phyloP scores from a whole-genome alignment of 1,140 invertebrate species.

The Octopus sinensis region DNA sequence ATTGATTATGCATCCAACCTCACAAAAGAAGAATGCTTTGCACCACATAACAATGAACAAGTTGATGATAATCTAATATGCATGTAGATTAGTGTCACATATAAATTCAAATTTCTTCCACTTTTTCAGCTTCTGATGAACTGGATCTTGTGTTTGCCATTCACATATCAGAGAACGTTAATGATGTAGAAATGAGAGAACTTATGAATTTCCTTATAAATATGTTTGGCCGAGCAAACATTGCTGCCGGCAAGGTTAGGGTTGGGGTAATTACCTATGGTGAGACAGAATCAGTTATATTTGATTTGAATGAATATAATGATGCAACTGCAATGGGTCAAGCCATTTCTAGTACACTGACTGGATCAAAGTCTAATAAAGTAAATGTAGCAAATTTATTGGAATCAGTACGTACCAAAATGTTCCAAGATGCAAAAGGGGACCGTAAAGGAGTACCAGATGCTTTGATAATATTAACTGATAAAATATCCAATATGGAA shows the following conservation, averaged over 20 bases:
- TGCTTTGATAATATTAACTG: slow-evolving; percentile 24
- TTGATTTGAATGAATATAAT: slow-evolving; percentile 20
- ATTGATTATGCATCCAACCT: neutral
- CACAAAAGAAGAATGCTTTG: slow-evolving; percentile 6
- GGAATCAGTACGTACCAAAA: slow-evolving; percentile 13
- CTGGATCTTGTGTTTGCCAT: slow-evolving; percentile 37
- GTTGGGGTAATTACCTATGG: slow-evolving; percentile 29
- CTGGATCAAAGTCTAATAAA: slow-evolving; percentile 14
- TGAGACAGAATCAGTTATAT: slow-evolving; percentile 18
- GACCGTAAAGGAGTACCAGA: slow-evolving; percentile 24
- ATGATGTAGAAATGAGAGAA: slow-evolving; percentile 19
- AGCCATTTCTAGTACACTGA: slow-evolving; percentile 21
- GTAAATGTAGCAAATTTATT: slow-evolving; percentile 19
- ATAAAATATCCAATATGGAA: slow-evolving; percentile 24
- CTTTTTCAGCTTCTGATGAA: slow-evolving; percentile 17
- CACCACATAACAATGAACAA: neutral
- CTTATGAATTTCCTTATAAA: slow-evolving; percentile 29
- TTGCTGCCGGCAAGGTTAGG: slow-evolving; percentile 31
- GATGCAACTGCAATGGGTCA: slow-evolving; percentile 16
- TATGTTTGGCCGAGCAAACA: slow-evolving; percentile 28
- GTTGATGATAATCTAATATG: slow-evolving; percentile 5
- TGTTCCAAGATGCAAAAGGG: slow-evolving; percentile 23
- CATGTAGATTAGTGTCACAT: slow-evolving; percentile 4
- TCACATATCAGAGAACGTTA: slow-evolving; percentile 27
- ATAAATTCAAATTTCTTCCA: neutral